Base-by-base conservation (phyloP, 2,888 invertebrate species). In the Lycocerus yunnanus region DNA sequence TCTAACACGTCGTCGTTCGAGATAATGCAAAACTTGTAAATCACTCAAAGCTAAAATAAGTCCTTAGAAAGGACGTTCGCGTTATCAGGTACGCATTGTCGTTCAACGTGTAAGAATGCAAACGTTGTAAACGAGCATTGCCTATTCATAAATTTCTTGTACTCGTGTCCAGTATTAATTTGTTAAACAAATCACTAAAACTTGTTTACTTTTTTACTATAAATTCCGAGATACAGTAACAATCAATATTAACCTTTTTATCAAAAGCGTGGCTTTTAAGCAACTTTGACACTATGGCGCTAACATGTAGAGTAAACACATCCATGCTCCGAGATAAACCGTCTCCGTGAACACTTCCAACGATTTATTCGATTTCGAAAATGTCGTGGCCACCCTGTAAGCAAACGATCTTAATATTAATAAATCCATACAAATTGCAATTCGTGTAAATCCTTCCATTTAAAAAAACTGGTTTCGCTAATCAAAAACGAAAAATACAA, bases 61-160 rank as follows among this genome's bases (percentile, higher is more conserved):
- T 71, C 77, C 73, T 77, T 72, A 71, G 71, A 77, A 77, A 77
- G 77, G 77, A 77, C 75, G 75, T 77, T 75, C 75, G 72, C 73
- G 75, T 74, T 77, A 77, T 77, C 75, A 71, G 75, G 73, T 77
- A 77, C 77, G 72, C 73, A 76, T 75, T 73, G 75, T 74, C 77
- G 75, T 60, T 75, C 69, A 71, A 77, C 77, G 77, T 75, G 77
- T 70, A 77, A 74, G 77, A 75, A 77, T 77, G 75, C 66, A 72
- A 73, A 66, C 71, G 59, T 68, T 68, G 68, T 71, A 77, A 67
- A 67, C 68, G 60, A 58, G 72, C 70, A 71, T 73, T 75, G 75
- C 70, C 68, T 75, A 75, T 75, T 75, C 73, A 75, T 75, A 75
- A 72, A 75, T 73, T 72, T 72, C 66, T 66, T 70, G 69, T 65